phyloP scores from a whole-genome alignment of 2,797 vertebrate species.

The Parauchenoglanis ngamensis region DNA sequence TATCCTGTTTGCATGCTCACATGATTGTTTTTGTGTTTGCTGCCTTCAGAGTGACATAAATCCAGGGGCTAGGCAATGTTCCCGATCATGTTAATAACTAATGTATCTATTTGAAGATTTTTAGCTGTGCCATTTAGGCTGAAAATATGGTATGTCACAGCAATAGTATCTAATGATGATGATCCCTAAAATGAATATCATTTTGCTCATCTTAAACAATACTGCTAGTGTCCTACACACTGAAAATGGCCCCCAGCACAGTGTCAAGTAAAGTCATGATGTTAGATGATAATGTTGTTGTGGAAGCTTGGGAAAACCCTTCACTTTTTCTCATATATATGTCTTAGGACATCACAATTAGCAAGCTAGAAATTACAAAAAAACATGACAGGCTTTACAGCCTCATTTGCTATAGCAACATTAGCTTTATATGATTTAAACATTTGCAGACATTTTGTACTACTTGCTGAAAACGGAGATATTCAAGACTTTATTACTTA shows the following conservation, averaged over 20 bases:
- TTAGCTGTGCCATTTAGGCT: not conserved
- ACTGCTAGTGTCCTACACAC: not conserved
- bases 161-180: not conserved
- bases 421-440: not conserved
- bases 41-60: slow-evolving; percentile 32
- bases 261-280: not conserved
- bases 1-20: slow-evolving; percentile 28
- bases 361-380: not conserved
- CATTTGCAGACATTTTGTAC: not conserved
- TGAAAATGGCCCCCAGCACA: not conserved
- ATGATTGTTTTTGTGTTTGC: slow-evolving; percentile 26
- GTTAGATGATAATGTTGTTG: not conserved
- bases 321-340: not conserved
- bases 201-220: not conserved
- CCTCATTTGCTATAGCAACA: not conserved
- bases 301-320: not conserved
- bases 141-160: not conserved
- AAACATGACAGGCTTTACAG: not conserved
- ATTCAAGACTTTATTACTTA: not conserved
- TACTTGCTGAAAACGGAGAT: not conserved
- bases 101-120: slow-evolving; percentile 10
- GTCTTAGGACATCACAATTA: not conserved
- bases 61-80: slow-evolving; percentile 1
- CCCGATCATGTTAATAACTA: slow-evolving; percentile 20
- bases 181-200: not conserved